These are phyloP conservation scores for Epinephelus malabaricus DNA, from an alignment of 2,797 vertebrate species.

Conservation along the genomic window DNA sequence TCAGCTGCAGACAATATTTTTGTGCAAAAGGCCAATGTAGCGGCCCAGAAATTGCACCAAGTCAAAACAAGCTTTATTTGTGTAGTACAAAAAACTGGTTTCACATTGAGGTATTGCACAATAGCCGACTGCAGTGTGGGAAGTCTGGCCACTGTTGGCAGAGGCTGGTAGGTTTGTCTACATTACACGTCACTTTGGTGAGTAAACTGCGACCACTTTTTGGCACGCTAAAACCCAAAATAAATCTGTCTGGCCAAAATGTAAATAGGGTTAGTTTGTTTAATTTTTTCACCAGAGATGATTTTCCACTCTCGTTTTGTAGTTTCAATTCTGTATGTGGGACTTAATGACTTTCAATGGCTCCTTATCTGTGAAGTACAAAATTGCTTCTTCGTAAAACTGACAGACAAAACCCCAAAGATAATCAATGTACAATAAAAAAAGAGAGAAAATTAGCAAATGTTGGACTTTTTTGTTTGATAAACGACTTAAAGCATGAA, in stretches of 20 bases:
- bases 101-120: conserved; percentile 59
- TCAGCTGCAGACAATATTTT: background rate
- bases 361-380: too few relatives aligned
- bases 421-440: background rate
- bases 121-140: conserved; percentile 43
- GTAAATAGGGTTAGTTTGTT: conserved; percentile 24
- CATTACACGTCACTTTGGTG: background rate
- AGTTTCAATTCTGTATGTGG: background rate
- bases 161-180: conserved; percentile 29
- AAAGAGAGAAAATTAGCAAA: too few relatives aligned
- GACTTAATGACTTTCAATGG: too few relatives aligned
- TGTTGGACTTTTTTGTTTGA: background rate
- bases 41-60: conserved; percentile 33
- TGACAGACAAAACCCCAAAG: background rate
- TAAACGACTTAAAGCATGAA: background rate
- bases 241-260: background rate
- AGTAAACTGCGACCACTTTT: conserved; percentile 10
- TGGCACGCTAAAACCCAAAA: background rate
- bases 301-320: background rate
- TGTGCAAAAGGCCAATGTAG: background rate
- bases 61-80: conserved; percentile 58
- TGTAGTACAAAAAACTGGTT: conserved; percentile 38
- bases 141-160: conserved; percentile 41
- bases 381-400: background rate
- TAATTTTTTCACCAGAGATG: accelerated